Evolutionary conservation across 2,113 vertebrate genomes (phyloP).

Genomic region (Hemiscyllium ocellatum): DNA sequence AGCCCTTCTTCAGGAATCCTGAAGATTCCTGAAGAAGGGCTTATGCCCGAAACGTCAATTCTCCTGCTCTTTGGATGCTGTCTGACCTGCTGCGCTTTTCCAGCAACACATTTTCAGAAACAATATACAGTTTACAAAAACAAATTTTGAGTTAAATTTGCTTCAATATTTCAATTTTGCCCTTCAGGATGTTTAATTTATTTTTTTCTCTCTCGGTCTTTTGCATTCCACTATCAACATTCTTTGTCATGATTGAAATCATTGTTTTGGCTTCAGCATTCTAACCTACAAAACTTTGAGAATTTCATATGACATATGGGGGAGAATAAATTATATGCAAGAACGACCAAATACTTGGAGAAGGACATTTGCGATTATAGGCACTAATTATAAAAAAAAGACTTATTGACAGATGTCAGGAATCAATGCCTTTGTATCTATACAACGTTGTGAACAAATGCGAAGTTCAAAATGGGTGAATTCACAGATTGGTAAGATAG

Average conservation of each 20-base stretch:
- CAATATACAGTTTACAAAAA: too few relatives aligned
- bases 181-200: too few relatives aligned
- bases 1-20: too few relatives aligned
- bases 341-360: not conserved
- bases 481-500: not conserved
- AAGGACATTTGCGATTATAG: not conserved
- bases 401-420: not conserved
- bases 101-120: too few relatives aligned
- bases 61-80: too few relatives aligned
- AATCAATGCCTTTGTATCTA: not conserved
- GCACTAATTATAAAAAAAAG: not conserved
- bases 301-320: not conserved
- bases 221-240: not conserved
- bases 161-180: not conserved
- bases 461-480: too few relatives aligned
- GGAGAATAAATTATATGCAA: too few relatives aligned
- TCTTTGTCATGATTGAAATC: not conserved
- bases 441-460: too few relatives aligned
- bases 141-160: too few relatives aligned
- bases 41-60: too few relatives aligned
- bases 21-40: too few relatives aligned
- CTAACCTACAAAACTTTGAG: not conserved
- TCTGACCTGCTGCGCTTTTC: too few relatives aligned
- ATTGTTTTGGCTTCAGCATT: not conserved
- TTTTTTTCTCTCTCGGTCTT: not conserved